A percentile compares a stretch with the other conserved stretches of the same genome.
phyloP scores from a whole-genome alignment of 2,113 vertebrate genomes.

The Ariopsis seemanni region DNA sequence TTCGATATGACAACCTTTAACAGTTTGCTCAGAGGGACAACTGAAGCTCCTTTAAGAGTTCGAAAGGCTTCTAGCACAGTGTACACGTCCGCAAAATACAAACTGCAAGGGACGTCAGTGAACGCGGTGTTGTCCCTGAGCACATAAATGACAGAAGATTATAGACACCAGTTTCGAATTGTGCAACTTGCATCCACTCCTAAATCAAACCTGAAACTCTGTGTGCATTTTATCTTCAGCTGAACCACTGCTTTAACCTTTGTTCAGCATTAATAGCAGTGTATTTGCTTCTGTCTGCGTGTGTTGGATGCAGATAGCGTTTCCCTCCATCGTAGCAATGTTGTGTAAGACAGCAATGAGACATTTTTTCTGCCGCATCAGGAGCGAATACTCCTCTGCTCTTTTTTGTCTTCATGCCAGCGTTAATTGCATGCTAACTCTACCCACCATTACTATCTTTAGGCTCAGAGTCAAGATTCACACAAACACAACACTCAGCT shows the following conservation, averaged over 20 bases:
- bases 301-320: background rate
- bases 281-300: background rate
- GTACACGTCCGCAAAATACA: background rate
- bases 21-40: background rate
- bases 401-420: constrained; percentile 39
- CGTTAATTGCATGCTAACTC: constrained; percentile 46
- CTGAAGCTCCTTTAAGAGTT: background rate
- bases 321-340: background rate
- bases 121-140: background rate
- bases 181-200: background rate
- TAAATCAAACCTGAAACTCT: background rate
- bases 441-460: constrained; percentile 43
- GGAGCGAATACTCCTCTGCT: background rate
- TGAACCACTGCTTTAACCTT: background rate
- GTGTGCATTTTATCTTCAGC: background rate
- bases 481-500: constrained; percentile 20
- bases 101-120: background rate
- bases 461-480: constrained; percentile 17
- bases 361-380: constrained; percentile 12
- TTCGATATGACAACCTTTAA: background rate
- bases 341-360: background rate
- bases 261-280: background rate
- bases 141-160: background rate
- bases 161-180: background rate
- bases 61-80: background rate